Evolutionary conservation across 2,797 vertebrate genomes (phyloP).

Genomic region (Pipistrellus kuhlii): DNA sequence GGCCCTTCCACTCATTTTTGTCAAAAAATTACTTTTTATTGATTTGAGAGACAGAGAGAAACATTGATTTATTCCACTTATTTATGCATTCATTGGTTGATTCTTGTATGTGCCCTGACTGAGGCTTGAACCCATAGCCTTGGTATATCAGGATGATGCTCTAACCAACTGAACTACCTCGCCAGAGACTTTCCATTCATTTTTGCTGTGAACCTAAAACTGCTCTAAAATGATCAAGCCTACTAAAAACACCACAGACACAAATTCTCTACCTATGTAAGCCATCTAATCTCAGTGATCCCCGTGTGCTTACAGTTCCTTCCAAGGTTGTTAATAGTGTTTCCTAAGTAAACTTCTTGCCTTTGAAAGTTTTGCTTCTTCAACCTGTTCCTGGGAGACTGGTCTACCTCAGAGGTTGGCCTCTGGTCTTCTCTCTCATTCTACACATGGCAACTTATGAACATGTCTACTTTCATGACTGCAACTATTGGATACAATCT

Average conservation of each 20-base stretch:
- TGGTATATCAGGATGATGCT: neutral
- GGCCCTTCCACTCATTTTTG: neutral
- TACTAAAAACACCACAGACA: neutral
- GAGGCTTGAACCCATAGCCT: neutral
- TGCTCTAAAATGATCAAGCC: neutral
- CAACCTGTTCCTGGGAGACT: neutral
- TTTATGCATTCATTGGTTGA: neutral
- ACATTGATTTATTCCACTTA: neutral
- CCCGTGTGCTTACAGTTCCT: neutral
- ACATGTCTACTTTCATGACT: neutral
- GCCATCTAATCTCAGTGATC: neutral
- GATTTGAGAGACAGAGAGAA: too few species aligned
- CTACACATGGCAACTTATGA: neutral
- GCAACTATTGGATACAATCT: neutral
- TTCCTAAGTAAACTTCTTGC: neutral
- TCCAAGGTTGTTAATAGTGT: neutral
- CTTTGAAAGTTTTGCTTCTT: neutral
- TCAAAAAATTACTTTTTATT: too few species aligned
- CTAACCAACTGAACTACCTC: neutral
- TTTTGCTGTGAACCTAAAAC: neutral
- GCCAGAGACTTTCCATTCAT: neutral
- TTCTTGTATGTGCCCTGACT: neutral
- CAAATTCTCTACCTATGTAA: neutral
- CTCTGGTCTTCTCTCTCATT: neutral
- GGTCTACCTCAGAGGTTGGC: too few species aligned